phyloP scores from a whole-genome alignment of 2,888 invertebrate species.

The Brassicogethes aeneus region DNA sequence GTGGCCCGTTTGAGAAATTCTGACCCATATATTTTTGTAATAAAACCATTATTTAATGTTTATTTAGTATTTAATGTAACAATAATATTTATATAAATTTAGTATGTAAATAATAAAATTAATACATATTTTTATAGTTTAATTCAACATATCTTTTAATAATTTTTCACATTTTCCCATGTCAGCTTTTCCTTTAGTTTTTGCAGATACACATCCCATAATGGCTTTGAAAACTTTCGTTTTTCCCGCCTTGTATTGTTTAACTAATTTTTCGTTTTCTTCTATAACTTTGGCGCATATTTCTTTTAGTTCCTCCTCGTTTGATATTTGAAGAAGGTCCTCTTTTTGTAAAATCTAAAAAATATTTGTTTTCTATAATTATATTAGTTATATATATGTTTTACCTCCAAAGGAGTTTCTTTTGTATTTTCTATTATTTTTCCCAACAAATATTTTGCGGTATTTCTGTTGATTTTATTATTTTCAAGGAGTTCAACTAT shows the following conservation, averaged over 20 bases:
- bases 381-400: constrained; percentile 2
- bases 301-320: constrained; percentile 48
- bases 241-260: constrained; percentile 61
- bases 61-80: no score
- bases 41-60: no score
- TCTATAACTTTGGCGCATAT: constrained; percentile 54
- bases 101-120: no score
- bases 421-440: constrained; percentile 41
- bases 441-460: constrained; percentile 46
- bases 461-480: constrained; percentile 53
- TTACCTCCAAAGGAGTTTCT: constrained; percentile 39
- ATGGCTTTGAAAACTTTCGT: constrained; percentile 58
- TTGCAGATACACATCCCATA: constrained; percentile 50
- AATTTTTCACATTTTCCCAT: constrained; percentile 54
- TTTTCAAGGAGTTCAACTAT: constrained; percentile 52
- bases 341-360: constrained; percentile 51
- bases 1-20: no score
- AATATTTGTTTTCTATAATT: constrained; percentile 3
- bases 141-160: constrained; percentile 53
- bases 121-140: no score
- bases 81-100: no score
- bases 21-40: no score
- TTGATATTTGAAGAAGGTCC: constrained; percentile 56
- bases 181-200: constrained; percentile 54
- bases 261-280: constrained; percentile 57